Percentiles rank a stretch among this genome's conserved stretches.
Evolutionary conservation across 1,140 invertebrate species (phyloP).

Genomic region (Pseudomyrmex flavicornis): DNA sequence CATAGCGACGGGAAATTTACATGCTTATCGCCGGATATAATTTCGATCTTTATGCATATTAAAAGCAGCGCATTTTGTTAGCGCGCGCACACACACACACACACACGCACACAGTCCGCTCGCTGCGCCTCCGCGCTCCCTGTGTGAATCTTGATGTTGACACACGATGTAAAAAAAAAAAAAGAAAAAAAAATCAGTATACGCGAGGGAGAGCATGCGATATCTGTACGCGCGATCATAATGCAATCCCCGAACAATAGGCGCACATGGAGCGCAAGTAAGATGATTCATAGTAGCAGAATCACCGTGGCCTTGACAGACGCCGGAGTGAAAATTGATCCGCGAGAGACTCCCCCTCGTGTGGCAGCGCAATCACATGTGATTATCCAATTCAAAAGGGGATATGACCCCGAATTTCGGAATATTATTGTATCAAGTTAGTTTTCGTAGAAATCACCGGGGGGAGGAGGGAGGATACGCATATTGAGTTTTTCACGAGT

Average conservation of each 20-base stretch:
- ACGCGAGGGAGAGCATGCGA: conserved; percentile 50
- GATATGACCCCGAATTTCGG: background rate
- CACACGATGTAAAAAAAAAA: background rate
- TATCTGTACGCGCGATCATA: conserved; percentile 59
- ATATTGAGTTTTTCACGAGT: too few species aligned
- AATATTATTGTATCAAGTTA: background rate
- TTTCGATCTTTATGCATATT: background rate
- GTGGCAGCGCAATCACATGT: conserved; percentile 24
- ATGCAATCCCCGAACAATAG: conserved; percentile 67
- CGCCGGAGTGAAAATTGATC: conserved; percentile 49
- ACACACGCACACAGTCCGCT: background rate
- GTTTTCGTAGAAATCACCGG: background rate
- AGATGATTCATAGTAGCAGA: conserved; percentile 59
- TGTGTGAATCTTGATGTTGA: background rate
- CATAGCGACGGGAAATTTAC: background rate
- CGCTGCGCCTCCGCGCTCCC: background rate
- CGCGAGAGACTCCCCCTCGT: background rate
- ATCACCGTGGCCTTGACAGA: conserved; percentile 54
- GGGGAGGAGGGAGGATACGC: background rate
- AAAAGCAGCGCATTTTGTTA: background rate
- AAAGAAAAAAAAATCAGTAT: conserved; percentile 1
- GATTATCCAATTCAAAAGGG: conserved; percentile 8
- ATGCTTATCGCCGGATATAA: background rate
- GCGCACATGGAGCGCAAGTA: conserved; percentile 43
- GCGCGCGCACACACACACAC: too few species aligned